These are phyloP conservation scores for Dasypus novemcinctus DNA, from an alignment of 2,113 vertebrate species.

Conservation along the genomic window DNA sequence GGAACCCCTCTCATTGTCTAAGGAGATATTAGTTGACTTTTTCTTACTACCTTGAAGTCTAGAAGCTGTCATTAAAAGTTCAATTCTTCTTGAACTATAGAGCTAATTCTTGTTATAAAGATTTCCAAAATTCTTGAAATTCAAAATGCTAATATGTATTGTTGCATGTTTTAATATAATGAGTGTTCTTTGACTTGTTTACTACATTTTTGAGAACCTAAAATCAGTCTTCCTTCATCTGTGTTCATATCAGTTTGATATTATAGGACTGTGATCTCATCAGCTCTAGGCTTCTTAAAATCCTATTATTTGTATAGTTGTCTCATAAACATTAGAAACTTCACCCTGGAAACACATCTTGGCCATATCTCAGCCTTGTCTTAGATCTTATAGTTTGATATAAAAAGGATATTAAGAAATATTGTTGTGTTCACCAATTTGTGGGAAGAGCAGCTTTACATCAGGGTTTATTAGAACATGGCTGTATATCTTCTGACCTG, in stretches of 20 bases:
- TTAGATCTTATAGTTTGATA: conserved; percentile 10
- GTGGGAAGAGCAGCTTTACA: not conserved
- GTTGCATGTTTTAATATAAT: not conserved
- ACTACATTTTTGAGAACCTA: not conserved
- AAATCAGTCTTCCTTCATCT: conserved; percentile 26
- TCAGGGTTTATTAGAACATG: conserved; percentile 1
- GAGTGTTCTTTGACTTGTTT: not conserved
- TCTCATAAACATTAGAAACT: conserved; percentile 25
- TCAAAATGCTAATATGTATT: not conserved
- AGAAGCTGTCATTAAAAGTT: conserved; percentile 22
- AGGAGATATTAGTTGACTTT: not conserved
- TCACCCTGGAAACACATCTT: not conserved
- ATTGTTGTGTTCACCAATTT: not conserved
- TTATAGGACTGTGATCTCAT: not conserved
- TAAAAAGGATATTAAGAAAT: conserved; percentile 6
- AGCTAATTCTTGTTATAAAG: conserved; percentile 37
- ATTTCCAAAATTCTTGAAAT: conserved; percentile 21
- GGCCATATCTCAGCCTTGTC: not conserved
- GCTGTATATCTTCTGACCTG: not conserved
- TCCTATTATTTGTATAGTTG: not conserved
- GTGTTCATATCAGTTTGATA: not conserved
- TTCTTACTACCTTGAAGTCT: not conserved
- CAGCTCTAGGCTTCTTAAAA: not conserved
- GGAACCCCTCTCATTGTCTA: not conserved
- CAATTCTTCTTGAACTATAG: not conserved